phyloP scores from a whole-genome alignment of 2,888 invertebrate species.

The Campaea margaritaria region DNA sequence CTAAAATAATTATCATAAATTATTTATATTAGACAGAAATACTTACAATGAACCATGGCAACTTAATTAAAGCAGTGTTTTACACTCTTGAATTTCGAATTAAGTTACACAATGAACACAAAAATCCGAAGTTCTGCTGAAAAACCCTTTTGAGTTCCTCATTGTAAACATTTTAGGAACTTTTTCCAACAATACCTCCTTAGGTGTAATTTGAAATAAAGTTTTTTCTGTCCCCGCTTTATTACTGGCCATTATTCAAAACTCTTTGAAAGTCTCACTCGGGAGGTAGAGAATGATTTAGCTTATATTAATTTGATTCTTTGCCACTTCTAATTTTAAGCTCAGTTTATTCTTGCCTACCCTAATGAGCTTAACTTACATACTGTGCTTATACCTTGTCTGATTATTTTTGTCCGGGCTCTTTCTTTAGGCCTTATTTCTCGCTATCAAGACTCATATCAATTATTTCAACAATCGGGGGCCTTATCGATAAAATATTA shows the following conservation, averaged over 20 bases:
- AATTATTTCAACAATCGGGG: no score
- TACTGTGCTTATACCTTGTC: no score
- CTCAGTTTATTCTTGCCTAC: constrained; percentile 36
- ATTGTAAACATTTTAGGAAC: constrained; percentile 18
- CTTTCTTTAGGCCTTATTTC: no score
- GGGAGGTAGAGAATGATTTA: constrained; percentile 22
- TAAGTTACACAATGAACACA: constrained; percentile 11
- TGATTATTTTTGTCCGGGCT: no score
- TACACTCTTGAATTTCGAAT: not conserved
- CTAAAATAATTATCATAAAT: no score
- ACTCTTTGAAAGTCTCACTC: constrained; percentile 34
- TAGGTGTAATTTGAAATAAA: constrained; percentile 27
- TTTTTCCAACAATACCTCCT: constrained; percentile 21
- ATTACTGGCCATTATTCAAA: constrained; percentile 44
- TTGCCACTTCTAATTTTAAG: constrained; percentile 37
- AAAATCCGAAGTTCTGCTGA: not conserved
- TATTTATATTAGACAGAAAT: no score
- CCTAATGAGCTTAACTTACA: not conserved
- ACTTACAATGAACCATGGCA: no score
- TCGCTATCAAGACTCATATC: no score
- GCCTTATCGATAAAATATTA: no score
- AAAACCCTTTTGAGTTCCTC: constrained; percentile 15
- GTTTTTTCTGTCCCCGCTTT: constrained; percentile 32
- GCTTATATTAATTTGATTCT: constrained; percentile 39
- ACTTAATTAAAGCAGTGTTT: no score